These are phyloP conservation scores for Heteronetta atricapilla DNA, from an alignment of 2,113 vertebrate species.

Conservation along the genomic window DNA sequence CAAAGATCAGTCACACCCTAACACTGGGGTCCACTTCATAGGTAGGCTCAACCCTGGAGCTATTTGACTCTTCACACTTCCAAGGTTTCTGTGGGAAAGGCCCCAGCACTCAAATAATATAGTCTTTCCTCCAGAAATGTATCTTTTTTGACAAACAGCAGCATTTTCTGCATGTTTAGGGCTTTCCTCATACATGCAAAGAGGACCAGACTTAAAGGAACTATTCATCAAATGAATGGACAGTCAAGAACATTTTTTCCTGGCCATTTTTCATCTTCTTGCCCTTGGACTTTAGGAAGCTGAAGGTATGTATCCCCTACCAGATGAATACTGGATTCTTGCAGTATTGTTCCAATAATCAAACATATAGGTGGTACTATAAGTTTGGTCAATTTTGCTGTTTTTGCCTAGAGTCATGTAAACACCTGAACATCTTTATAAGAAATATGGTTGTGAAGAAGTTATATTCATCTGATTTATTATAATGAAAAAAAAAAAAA, in stretches of 20 bases:
- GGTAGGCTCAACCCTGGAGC: neutral
- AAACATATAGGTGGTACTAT: neutral
- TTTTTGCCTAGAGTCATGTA: neutral
- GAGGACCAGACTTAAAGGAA: neutral
- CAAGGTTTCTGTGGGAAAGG: neutral
- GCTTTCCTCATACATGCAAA: fast-evolving
- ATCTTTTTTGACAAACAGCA: neutral
- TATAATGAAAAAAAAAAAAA: too few species aligned
- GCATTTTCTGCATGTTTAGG: neutral
- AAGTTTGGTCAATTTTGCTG: neutral
- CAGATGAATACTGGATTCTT: neutral
- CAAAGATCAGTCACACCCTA: neutral
- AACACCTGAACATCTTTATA: neutral
- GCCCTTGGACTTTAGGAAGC: neutral
- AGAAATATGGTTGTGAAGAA: neutral
- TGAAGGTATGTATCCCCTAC: neutral
- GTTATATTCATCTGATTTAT: neutral
- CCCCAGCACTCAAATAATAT: neutral
- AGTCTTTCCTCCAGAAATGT: neutral
- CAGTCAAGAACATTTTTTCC: neutral
- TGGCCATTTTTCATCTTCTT: neutral
- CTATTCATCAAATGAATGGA: neutral
- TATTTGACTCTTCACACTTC: fast-evolving
- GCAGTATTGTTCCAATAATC: neutral
- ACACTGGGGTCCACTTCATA: neutral